Base-by-base conservation (phyloP, 2,113 vertebrate genomes). In the Agapornis roseicollis region DNA sequence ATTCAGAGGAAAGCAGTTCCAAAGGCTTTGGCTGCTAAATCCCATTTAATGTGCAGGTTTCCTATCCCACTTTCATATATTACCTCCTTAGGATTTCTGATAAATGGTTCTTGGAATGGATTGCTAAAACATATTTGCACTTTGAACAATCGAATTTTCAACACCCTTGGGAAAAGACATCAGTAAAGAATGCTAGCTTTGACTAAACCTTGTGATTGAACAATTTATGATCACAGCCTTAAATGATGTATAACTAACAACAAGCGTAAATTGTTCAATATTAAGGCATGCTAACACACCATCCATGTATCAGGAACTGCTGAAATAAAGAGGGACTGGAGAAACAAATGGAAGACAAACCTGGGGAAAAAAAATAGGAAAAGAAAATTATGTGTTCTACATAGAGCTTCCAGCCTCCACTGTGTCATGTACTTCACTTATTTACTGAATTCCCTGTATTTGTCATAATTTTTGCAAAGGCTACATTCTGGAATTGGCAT, bases 61-160 rank as follows among this genome's bases (percentile, higher is more conserved):
- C 96, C 96, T 95, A 91, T 84, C 93, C 82, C 66, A 97, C 95
- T 93, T 98, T 97, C 97, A 97, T 94, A 96, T 87, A 97, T 97
- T 97, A 97, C 96, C 95, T 98, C 96, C 94, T 97, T 97, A 96
- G 96, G 83, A 97, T 97, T 96, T 96, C 95, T 97, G 97, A 98
- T 97, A 98, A 98, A 98, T 98, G 96, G 89, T 87, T 97, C 94
- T 97, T 97, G 97, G 97, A 97, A 98, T 93, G 97, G 85, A 97
- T 98, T 98, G 97, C 97, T 97, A 97, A 98, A 98, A 96, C 96
- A 97, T 97, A 98, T 98, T 98, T 98, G 95, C 94, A 96, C 97
- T 97, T 97, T 96, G 96, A 98, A 97, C 96, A 97, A 98, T 98
- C 82, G 85, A 97, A 97, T 97, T 98, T 97, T 97, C 92, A 98